A percentile compares a stretch with the other conserved stretches of the same genome.
These are phyloP conservation scores for Clarias batrachus DNA, from an alignment of 2,113 vertebrate species.

Conservation along the genomic window DNA sequence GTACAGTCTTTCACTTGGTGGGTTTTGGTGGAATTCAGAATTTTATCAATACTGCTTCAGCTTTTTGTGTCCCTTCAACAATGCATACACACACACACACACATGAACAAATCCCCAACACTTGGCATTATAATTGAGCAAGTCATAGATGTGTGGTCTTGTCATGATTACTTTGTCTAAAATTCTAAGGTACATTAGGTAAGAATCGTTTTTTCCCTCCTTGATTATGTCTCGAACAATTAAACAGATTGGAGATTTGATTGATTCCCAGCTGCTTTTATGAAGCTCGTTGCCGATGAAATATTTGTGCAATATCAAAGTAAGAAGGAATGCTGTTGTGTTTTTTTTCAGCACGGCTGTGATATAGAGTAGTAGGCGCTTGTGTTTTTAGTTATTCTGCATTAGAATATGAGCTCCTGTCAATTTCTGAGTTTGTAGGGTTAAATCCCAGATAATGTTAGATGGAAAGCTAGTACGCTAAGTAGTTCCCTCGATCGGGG, in stretches of 20 bases:
- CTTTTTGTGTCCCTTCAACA: not conserved
- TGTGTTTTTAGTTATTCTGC: too few species aligned
- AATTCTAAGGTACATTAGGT: not conserved
- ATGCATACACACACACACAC: not conserved
- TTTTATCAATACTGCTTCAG: not conserved
- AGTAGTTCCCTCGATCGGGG: too few species aligned
- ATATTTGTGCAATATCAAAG: too few species aligned
- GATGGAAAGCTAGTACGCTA: too few species aligned
- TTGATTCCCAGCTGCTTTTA: not conserved
- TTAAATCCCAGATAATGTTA: too few species aligned
- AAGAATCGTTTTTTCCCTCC: not conserved
- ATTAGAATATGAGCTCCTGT: too few species aligned
- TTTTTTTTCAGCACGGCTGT: too few species aligned
- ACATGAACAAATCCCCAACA: not conserved
- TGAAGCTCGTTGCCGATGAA: not conserved
- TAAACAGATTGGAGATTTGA: not conserved
- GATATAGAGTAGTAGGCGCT: too few species aligned
- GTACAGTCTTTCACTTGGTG: not conserved
- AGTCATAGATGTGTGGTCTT: not conserved
- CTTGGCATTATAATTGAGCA: too few species aligned
- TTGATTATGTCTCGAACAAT: not conserved
- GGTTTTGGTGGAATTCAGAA: not conserved
- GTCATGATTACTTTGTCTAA: not conserved
- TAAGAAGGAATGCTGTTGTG: too few species aligned
- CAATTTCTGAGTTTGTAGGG: too few species aligned